Base-by-base conservation (phyloP, 1,140 invertebrate species). In the Papilio dardanus region DNA sequence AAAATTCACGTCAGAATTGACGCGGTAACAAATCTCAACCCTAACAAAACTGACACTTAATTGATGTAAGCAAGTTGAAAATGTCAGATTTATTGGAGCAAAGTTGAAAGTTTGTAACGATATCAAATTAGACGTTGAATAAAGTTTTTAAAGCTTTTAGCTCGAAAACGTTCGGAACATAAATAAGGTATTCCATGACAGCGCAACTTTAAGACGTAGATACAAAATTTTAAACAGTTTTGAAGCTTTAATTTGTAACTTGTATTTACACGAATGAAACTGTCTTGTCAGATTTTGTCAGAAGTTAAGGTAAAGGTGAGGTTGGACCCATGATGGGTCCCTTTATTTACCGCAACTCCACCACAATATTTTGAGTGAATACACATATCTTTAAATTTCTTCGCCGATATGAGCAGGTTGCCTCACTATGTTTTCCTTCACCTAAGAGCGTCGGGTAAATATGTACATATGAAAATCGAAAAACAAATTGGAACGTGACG, bases 51-150 rank as follows among this genome's bases (percentile, higher is more conserved):
- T 62, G 54, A 62, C 54, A 62, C 10, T 62, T 62, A 62, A 62
- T 62, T 62, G 54, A 62, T 62, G 54, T 62, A 62, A 62, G 21
- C 2, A 12, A 62, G 54, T 62, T 62, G 12, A 30, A 62, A 62
- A 62, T 30, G 54, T 62, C 54, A 28, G 54, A 58, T 58, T 21
- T 58, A 62, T 62, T 28, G 24, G 12, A 62, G 54, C 24, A 62
- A 62, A 62, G 54, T 62, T 62, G 24, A 62, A 62, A 62, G 54
- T 62, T 62, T 62, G 54, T 24, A 62, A 62, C 54, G 54, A 62
- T 62, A 62, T 62, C 54, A 62, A 62, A 62, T 62, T 62, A 62
- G 54, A 62, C 54, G 54, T 62, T 14, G 54, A 62, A 62, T 24
- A 62, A 62, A 62, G 54, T 62, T 62, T 62, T 62, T 62, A 28